phyloP scores from a whole-genome alignment of 2,797 vertebrate genomes.

The Enteromius treurensis region DNA sequence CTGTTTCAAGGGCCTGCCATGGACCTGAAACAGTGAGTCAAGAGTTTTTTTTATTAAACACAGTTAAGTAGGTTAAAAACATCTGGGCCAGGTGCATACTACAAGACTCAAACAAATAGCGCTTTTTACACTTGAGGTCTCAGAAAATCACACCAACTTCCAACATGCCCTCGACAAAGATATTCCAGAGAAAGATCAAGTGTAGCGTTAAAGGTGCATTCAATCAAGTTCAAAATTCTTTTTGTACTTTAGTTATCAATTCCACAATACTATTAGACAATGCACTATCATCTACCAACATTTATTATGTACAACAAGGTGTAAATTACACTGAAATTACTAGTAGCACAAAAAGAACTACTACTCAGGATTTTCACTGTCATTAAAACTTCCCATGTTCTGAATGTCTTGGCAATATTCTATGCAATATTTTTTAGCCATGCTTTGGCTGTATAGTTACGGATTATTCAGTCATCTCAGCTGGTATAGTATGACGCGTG shows the following conservation, averaged over 20 bases:
- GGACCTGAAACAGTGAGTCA: slow-evolving; percentile 79
- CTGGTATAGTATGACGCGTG: background rate
- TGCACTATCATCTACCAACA: background rate
- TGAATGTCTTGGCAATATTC: background rate
- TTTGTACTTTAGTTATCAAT: background rate
- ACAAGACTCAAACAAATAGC: background rate
- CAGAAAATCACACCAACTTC: background rate
- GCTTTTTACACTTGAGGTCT: background rate
- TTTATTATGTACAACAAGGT: too few relatives aligned
- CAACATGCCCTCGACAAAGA: background rate
- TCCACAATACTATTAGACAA: background rate
- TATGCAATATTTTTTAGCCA: background rate
- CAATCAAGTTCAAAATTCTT: background rate
- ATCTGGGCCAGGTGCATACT: background rate
- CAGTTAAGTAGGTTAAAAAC: background rate
- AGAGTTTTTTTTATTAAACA: slow-evolving; percentile 53
- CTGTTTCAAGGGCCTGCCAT: slow-evolving; percentile 68
- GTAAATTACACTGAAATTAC: background rate
- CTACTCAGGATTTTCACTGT: background rate
- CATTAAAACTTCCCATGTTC: background rate
- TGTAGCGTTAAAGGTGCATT: background rate
- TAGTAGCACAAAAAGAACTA: background rate
- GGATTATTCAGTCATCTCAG: background rate
- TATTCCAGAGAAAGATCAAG: background rate
- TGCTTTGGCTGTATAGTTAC: background rate